Evolutionary conservation across 2,888 invertebrate genomes (phyloP), one percentile per base, ranked within the genome.

Genomic region (Tholera decimalis): DNA sequence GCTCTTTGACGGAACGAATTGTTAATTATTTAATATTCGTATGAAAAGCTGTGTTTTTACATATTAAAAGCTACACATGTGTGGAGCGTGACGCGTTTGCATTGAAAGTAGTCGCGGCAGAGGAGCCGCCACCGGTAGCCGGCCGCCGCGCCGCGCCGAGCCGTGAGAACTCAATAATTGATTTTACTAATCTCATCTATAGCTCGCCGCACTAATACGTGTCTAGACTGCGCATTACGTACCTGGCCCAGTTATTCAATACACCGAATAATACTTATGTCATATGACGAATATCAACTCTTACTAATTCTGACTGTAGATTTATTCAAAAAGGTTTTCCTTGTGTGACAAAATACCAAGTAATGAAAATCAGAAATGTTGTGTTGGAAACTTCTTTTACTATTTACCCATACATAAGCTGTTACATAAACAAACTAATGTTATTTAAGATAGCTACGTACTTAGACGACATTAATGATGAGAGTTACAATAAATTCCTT

Each of bases 131-230:
- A 9, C 39, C 20, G 28, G 28, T 18, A 15, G 77, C 73, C 79
- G 77, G 78, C 80, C 79, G 83, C 78, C 71, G 77, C 63, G 24
- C 65, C 56, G 41, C 69, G 67, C 71, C 80, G 82, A 77, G 70
- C 73, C 93, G 93, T 94, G 94, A 92, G 94, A 94, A 93, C 93
- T 84, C 79, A 89, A 86, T 91, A 91, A 93, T 93, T 93, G 93
- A 92, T 92, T 88, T 88, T 81, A 85, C 88, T 92, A 92, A 93
- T 93, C 93, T 91, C 87, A 91, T 91, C 91, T 88, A 87, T 83
- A 85, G 82, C 84, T 79, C 82, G 79, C 77, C 81, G 80, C 84
- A 83, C 84, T 88, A 89, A 88, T 87, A 85, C 85, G 73, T 73
- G 89, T 89, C 89, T 89, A 89, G 89, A 89, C 89, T 77, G 68